phyloP scores from a whole-genome alignment of 2,113 vertebrate genomes.

The Poecile atricapillus region DNA sequence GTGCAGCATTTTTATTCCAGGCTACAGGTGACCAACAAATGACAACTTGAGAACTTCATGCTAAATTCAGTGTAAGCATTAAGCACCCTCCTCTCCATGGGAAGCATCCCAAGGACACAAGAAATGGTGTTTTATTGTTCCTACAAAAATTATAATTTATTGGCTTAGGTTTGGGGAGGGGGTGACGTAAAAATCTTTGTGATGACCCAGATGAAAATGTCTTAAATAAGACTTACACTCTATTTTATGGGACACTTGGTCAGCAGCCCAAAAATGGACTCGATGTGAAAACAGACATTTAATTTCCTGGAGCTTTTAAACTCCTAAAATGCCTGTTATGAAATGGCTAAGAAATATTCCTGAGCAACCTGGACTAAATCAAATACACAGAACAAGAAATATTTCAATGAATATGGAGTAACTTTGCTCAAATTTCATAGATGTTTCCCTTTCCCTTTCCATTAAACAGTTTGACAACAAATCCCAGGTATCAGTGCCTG shows the following conservation, averaged over 20 bases:
- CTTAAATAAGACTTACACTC: neutral
- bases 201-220: neutral
- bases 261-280: neutral
- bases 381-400: neutral
- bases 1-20: neutral
- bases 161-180: neutral
- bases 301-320: neutral
- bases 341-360: neutral
- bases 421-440: neutral
- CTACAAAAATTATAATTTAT: neutral
- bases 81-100: neutral
- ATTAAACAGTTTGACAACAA: slow-evolving; percentile 4
- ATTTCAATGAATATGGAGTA: neutral
- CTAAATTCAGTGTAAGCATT: neutral
- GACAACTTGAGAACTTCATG: neutral
- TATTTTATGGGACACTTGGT: neutral
- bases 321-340: neutral
- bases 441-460: neutral
- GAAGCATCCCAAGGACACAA: neutral
- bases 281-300: neutral
- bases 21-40: neutral
- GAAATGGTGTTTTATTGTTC: neutral
- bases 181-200: neutral
- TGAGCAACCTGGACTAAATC: neutral
- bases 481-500: neutral